A percentile compares a stretch with the other conserved stretches of the same genome.
These are phyloP conservation scores for Galendromus occidentalis DNA, from an alignment of 1,140 invertebrate species.

Conservation along the genomic window DNA sequence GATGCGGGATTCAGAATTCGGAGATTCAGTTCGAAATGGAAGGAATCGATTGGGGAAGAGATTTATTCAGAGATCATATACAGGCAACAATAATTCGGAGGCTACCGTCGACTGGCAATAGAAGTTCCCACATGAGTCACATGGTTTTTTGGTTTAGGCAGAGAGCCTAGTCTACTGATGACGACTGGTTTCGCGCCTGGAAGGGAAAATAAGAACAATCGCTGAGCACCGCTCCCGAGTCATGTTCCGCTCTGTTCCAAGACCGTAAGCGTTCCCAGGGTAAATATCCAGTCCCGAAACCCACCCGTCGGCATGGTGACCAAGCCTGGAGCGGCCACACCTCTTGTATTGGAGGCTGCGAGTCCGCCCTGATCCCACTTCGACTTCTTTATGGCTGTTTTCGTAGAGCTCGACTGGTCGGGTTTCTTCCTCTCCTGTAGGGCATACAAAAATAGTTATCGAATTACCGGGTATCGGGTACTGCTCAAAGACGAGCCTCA, in stretches of 20 bases:
- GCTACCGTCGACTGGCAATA: not conserved
- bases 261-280: not conserved
- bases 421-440: slow-evolving; percentile 3
- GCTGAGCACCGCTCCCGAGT: no score
- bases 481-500: no score
- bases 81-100: not conserved
- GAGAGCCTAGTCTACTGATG: not conserved
- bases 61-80: not conserved
- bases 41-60: not conserved
- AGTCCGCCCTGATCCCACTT: slow-evolving; percentile 1
- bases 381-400: not conserved
- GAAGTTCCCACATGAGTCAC: not conserved
- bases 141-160: not conserved
- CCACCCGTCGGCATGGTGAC: not conserved
- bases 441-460: no score
- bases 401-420: not conserved
- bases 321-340: not conserved
- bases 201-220: not conserved
- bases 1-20: no score
- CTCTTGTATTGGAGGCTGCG: not conserved
- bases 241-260: not conserved
- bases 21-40: not conserved
- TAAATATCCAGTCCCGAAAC: not conserved
- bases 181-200: not conserved
- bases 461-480: no score